A percentile compares a stretch with the other conserved stretches of the same genome.
phyloP scores from a whole-genome alignment of 2,797 vertebrate species.

The Molossus molossus region DNA sequence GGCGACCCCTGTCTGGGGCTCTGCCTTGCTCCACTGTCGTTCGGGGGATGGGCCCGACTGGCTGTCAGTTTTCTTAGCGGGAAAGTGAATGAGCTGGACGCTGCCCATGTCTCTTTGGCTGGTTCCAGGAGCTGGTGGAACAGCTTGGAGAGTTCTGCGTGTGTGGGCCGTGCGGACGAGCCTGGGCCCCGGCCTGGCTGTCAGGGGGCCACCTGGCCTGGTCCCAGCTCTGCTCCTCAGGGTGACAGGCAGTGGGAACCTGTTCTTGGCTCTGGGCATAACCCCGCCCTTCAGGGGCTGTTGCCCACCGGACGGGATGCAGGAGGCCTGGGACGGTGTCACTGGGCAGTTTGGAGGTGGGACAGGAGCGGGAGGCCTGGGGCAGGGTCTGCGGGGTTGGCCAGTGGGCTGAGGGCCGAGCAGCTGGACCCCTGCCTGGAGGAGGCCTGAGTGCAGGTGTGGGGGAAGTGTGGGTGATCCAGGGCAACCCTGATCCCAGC shows the following conservation, averaged over 20 bases:
- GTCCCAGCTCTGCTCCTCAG: neutral
- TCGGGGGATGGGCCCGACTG: neutral
- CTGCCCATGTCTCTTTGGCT: too few relatives aligned
- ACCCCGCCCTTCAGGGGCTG: neutral
- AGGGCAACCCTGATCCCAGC: neutral
- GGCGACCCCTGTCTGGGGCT: neutral
- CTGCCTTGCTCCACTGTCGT: neutral
- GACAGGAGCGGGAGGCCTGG: accelerated
- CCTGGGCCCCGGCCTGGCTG: neutral
- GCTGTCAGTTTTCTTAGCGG: neutral
- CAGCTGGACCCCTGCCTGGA: accelerated
- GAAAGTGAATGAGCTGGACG: accelerated
- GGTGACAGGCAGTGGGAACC: too few relatives aligned
- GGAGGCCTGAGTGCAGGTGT: neutral
- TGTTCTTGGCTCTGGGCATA: neutral
- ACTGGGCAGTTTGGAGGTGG: neutral
- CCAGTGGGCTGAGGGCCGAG: accelerated
- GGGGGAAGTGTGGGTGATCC: neutral
- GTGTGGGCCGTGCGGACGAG: accelerated
- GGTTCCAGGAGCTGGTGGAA: neutral
- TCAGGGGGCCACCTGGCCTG: accelerated
- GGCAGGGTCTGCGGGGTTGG: neutral
- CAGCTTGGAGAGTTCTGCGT: neutral
- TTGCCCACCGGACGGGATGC: too few relatives aligned
- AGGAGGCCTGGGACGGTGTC: neutral